A percentile compares a stretch with the other conserved stretches of the same genome.
Conservation (phyloP, 2,888 invertebrate species). For the Scaptodrosophila latifasciaeformis region DNA sequence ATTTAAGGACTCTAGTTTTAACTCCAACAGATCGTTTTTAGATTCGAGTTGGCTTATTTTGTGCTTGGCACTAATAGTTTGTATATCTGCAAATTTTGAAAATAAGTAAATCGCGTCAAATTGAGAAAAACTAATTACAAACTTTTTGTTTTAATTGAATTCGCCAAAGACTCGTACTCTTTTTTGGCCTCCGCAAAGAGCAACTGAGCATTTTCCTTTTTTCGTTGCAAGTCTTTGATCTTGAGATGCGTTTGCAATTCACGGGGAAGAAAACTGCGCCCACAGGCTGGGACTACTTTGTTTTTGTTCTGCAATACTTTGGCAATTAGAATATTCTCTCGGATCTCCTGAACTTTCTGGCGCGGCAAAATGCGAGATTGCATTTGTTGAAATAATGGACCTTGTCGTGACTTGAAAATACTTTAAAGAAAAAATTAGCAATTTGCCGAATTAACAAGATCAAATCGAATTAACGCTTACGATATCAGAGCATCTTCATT, state of each 20-base stretch:
- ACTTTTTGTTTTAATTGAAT: conserved; percentile 70
- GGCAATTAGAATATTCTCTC: conserved; percentile 69
- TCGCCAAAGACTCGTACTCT: conserved; percentile 57
- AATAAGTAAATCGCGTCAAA: too few species aligned
- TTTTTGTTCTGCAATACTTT: conserved; percentile 61
- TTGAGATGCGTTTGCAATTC: conserved; percentile 67
- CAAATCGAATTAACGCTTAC: conserved; percentile 47
- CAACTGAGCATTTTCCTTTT: conserved; percentile 40
- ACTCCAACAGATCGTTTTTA: conserved; percentile 57
- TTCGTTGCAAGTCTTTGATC: conserved; percentile 59
- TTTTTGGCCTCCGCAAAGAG: conserved; percentile 45
- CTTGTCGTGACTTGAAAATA: conserved; percentile 71
- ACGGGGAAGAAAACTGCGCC: conserved; percentile 63
- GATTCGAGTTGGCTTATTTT: conserved; percentile 50
- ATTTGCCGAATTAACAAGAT: not conserved
- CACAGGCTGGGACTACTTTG: conserved; percentile 59
- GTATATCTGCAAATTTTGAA: conserved; percentile 70
- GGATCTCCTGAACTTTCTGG: conserved; percentile 63
- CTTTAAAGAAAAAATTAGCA: conserved; percentile 44
- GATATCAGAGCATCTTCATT: conserved; percentile 68
- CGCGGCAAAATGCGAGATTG: conserved; percentile 68
- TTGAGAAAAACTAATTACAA: too few species aligned
- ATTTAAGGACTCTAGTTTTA: conserved; percentile 55
- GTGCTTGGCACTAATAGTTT: conserved; percentile 58
- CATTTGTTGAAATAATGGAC: conserved; percentile 63